phyloP scores from a whole-genome alignment of 2,888 invertebrate genomes.

The Cheilosia scutellata region DNA sequence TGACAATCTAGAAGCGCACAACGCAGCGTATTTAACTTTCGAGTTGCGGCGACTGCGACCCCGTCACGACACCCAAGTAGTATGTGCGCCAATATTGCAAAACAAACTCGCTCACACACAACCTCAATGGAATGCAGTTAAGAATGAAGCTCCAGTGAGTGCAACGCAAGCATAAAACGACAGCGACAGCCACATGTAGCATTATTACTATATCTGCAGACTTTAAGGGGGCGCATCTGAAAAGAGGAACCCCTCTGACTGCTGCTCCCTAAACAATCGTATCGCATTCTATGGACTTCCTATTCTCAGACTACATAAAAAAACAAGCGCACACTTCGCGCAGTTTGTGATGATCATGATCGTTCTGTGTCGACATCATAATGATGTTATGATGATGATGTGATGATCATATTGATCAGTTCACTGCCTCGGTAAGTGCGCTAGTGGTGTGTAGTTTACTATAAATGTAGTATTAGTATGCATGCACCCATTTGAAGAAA shows the following conservation, averaged over 20 bases:
- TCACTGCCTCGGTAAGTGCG: conserved; percentile 50
- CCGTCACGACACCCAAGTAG: conserved; percentile 55
- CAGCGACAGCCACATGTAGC: conserved; percentile 46
- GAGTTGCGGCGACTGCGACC: conserved; percentile 7
- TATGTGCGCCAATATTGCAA: conserved; percentile 58
- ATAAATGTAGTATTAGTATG: conserved; percentile 13
- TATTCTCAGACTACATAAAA: conserved; percentile 13
- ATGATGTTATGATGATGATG: not conserved
- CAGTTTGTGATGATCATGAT: conserved; percentile 11
- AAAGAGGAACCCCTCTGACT: conserved; percentile 6
- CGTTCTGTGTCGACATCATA: conserved; percentile 23
- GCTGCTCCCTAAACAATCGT: not conserved
- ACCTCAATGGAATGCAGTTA: conserved; percentile 66
- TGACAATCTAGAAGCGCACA: conserved; percentile 41
- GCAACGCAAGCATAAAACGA: conserved; percentile 64
- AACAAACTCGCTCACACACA: conserved; percentile 60
- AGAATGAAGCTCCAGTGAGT: conserved; percentile 61
- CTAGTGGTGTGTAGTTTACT: conserved; percentile 6
- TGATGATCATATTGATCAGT: conserved; percentile 50
- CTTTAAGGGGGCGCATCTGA: conserved; percentile 33
- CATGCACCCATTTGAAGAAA: conserved; percentile 39
- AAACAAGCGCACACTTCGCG: conserved; percentile 16
- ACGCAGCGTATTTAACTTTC: conserved; percentile 4
- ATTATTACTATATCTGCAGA: conserved; percentile 51
- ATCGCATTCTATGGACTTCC: conserved; percentile 37